Evolutionary conservation across 1,140 invertebrate genomes (phyloP).

Genomic region (Anagrus nilaparvatae): DNA sequence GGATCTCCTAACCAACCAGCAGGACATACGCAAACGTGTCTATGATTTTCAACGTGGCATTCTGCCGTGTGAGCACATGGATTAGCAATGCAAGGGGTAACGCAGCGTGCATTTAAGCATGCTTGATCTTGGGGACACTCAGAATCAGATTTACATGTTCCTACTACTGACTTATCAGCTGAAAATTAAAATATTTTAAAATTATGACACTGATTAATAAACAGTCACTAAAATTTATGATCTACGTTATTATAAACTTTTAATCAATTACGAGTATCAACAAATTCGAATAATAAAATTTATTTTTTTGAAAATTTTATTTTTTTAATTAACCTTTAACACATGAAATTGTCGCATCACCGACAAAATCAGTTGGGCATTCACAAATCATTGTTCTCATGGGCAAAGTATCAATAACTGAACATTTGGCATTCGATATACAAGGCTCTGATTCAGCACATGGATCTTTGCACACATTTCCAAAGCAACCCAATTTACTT

Average conservation of each 20-base stretch:
- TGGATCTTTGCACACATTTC: conserved; percentile 70
- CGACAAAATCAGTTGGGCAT: conserved; percentile 68
- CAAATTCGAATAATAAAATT: background rate
- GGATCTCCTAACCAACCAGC: conserved; percentile 68
- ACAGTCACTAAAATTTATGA: background rate
- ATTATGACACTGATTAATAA: background rate
- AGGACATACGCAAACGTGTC: conserved; percentile 67
- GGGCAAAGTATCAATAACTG: conserved; percentile 73
- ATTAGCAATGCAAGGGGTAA: conserved; percentile 66
- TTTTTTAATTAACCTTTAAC: conserved; percentile 57
- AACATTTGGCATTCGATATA: conserved; percentile 65
- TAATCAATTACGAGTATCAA: background rate
- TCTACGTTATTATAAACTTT: background rate
- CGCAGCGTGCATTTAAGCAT: conserved; percentile 63
- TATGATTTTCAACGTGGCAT: conserved; percentile 65
- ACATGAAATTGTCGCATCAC: conserved; percentile 75
- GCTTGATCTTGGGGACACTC: conserved; percentile 58
- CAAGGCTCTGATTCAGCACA: conserved; percentile 71
- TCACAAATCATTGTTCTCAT: conserved; percentile 79
- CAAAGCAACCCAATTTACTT: conserved; percentile 73
- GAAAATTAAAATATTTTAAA: conserved; percentile 9
- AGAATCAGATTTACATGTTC: conserved; percentile 56
- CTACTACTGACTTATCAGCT: conserved; percentile 38
- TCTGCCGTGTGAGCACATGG: conserved; percentile 72
- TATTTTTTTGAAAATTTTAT: conserved; percentile 3